phyloP scores from a whole-genome alignment of 2,888 invertebrate species.

The Hirudinaria manillensis region DNA sequence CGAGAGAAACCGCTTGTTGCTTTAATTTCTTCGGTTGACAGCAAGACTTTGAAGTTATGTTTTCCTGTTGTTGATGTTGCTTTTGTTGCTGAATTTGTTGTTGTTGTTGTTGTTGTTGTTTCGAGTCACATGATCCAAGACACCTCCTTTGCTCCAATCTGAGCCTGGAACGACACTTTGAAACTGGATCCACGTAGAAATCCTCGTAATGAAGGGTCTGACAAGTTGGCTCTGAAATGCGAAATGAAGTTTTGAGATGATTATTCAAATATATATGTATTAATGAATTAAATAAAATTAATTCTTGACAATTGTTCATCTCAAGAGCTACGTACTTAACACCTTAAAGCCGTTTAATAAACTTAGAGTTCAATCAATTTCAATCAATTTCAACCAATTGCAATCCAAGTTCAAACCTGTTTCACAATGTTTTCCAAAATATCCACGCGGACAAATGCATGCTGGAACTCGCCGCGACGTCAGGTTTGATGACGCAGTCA shows the following conservation, averaged over 20 bases:
- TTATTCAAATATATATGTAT: background rate
- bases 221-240: background rate
- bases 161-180: conserved; percentile 5
- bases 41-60: conserved; percentile 3
- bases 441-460: background rate
- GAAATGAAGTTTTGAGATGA: background rate
- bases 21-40: background rate
- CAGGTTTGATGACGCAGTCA: background rate
- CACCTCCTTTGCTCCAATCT: background rate
- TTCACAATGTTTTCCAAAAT: conserved; percentile 1
- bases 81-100: background rate
- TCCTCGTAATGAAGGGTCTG: background rate
- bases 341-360: background rate
- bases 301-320: background rate
- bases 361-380: background rate
- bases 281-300: background rate
- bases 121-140: background rate
- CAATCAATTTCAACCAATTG: background rate
- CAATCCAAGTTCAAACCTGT: background rate
- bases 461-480: conserved; percentile 1
- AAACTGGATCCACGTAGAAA: background rate
- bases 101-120: background rate
- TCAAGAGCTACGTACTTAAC: background rate
- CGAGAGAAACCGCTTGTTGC: background rate
- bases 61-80: background rate